A percentile compares a stretch with the other conserved stretches of the same genome.
phyloP scores from a whole-genome alignment of 1,140 invertebrate species.

The Hirudo medicinalis region DNA sequence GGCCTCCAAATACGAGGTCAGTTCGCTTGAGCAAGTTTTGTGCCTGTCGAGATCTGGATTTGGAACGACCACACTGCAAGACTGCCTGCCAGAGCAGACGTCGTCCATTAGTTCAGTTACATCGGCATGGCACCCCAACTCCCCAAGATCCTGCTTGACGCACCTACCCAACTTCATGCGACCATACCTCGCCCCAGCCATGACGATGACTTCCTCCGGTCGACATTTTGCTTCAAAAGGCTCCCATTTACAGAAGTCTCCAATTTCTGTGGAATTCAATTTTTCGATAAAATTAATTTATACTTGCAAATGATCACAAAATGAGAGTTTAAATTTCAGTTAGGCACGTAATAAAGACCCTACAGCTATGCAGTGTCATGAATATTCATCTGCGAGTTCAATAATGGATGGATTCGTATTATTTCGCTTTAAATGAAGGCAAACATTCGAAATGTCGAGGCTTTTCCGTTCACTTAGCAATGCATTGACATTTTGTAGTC shows the following conservation, averaged over 20 bases:
- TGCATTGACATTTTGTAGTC: too few species aligned
- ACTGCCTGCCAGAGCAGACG: neutral
- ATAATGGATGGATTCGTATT: too few species aligned
- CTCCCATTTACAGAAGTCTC: conserved; percentile 12
- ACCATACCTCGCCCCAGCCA: conserved; percentile 7
- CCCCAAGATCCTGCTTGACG: conserved; percentile 2
- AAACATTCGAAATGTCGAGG: too few species aligned
- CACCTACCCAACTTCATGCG: conserved; percentile 7
- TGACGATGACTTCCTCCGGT: conserved; percentile 1
- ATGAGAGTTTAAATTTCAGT: neutral
- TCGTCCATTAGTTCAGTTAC: neutral
- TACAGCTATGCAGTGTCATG: neutral
- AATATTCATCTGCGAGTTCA: too few species aligned
- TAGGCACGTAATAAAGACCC: neutral
- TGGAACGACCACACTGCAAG: neutral
- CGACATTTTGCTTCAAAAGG: conserved; percentile 5
- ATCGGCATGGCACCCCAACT: neutral
- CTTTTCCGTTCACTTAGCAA: too few species aligned
- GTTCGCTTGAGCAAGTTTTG: neutral
- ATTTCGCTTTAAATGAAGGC: too few species aligned
- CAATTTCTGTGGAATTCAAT: neutral
- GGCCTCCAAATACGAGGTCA: conserved; percentile 6
- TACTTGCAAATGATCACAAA: neutral
- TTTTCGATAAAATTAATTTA: neutral
- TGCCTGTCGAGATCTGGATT: conserved; percentile 1